Conservation (phyloP, 2,113 vertebrate genomes). For the Tympanuchus pallidicinctus region DNA sequence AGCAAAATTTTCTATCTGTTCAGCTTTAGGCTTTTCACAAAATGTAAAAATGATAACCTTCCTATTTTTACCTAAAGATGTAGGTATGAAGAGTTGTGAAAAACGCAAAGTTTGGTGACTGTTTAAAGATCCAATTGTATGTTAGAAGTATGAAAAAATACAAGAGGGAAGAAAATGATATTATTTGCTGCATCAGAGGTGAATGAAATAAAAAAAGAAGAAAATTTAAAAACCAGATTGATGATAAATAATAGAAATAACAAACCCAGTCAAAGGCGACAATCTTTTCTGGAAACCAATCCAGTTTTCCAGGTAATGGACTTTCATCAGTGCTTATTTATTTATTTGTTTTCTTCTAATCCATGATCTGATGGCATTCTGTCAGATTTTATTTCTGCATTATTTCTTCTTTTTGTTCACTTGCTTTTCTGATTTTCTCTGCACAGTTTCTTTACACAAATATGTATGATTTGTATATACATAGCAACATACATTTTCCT, state of each 20-base stretch:
- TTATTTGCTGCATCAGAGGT: not conserved
- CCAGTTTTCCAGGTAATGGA: not conserved
- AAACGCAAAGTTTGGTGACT: not conserved
- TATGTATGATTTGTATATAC: not conserved
- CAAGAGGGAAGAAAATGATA: not conserved
- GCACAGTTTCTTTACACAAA: not conserved
- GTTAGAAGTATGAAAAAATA: not conserved
- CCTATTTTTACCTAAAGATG: not conserved
- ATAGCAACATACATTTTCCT: not conserved
- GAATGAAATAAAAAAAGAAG: not conserved
- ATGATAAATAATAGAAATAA: not conserved
- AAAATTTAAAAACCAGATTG: not conserved
- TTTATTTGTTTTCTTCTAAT: not conserved
- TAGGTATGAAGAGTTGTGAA: not conserved
- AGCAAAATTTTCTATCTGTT: not conserved
- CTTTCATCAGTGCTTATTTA: not conserved
- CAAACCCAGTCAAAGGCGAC: not conserved
- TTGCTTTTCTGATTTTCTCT: not conserved
- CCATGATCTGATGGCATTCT: not conserved
- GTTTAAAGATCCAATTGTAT: not conserved
- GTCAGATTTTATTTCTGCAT: not conserved
- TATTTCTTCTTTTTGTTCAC: not conserved
- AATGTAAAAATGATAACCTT: not conserved
- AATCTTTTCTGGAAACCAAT: not conserved
- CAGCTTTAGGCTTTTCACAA: not conserved